These are phyloP conservation scores for Lasioglossum lativentre DNA, from an alignment of 2,888 invertebrate species.

Conservation along the genomic window DNA sequence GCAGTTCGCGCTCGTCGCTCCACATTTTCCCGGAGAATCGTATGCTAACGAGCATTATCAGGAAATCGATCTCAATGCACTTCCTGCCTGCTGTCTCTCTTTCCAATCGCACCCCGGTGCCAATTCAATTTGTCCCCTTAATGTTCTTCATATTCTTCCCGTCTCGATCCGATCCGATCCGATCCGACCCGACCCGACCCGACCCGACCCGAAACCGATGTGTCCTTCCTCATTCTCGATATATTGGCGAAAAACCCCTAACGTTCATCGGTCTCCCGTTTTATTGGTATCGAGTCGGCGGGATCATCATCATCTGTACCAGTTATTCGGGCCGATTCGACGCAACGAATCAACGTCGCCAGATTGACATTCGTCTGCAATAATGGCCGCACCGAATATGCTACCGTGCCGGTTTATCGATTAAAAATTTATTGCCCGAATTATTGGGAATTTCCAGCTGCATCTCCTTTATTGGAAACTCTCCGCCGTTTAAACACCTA, in stretches of 20 bases:
- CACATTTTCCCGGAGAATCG: slow-evolving; percentile 63
- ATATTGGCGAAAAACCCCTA: not conserved
- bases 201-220: not conserved
- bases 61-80: slow-evolving; percentile 56
- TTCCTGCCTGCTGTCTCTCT: slow-evolving; percentile 25
- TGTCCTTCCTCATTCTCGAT: not conserved
- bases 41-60: slow-evolving; percentile 76
- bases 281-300: slow-evolving; percentile 2
- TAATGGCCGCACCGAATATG: not conserved
- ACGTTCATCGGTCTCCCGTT: slow-evolving; percentile 1
- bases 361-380: not conserved
- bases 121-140: slow-evolving; percentile 33
- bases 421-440: slow-evolving; percentile 1
- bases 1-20: slow-evolving; percentile 42
- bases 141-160: slow-evolving; percentile 23
- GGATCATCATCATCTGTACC: not conserved
- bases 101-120: slow-evolving; percentile 24
- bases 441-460: slow-evolving; percentile 3
- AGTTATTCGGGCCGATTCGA: not conserved
- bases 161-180: not conserved
- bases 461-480: not conserved
- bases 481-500: not conserved
- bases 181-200: not conserved
- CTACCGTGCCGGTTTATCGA: not conserved
- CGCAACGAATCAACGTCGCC: slow-evolving; percentile 4